These are phyloP conservation scores for Polydrusus pterygomalis DNA, from an alignment of 2,888 invertebrate species.

Conservation along the genomic window DNA sequence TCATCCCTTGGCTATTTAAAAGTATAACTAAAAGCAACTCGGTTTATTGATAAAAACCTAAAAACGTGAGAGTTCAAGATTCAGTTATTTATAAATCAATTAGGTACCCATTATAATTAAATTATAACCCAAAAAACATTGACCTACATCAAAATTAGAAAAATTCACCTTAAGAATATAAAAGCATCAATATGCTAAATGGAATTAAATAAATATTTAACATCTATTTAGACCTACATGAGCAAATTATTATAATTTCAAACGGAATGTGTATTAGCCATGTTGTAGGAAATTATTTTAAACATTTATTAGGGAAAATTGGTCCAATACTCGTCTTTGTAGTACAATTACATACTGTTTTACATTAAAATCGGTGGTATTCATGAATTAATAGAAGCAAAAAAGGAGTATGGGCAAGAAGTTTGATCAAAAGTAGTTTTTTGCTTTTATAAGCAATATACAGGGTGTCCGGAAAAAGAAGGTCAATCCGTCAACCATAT, in stretches of 20 bases:
- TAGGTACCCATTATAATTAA: too few relatives aligned
- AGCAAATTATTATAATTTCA: not conserved
- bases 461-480: too few relatives aligned
- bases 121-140: conserved; percentile 13
- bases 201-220: not conserved
- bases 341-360: too few relatives aligned
- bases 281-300: not conserved
- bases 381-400: too few relatives aligned
- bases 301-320: not conserved
- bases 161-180: conserved; percentile 11
- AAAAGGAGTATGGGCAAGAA: too few relatives aligned
- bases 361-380: too few relatives aligned
- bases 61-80: not conserved
- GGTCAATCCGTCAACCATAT: too few relatives aligned
- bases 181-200: not conserved
- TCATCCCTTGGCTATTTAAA: too few relatives aligned
- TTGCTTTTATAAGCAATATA: too few relatives aligned
- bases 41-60: not conserved
- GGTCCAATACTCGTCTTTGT: too few relatives aligned
- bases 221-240: not conserved
- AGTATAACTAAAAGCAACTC: not conserved
- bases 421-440: too few relatives aligned
- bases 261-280: not conserved
- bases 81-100: not conserved
- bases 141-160: conserved; percentile 13